These are phyloP conservation scores for Drosophila koepferae DNA, from an alignment of 2,888 invertebrate genomes.

Conservation along the genomic window DNA sequence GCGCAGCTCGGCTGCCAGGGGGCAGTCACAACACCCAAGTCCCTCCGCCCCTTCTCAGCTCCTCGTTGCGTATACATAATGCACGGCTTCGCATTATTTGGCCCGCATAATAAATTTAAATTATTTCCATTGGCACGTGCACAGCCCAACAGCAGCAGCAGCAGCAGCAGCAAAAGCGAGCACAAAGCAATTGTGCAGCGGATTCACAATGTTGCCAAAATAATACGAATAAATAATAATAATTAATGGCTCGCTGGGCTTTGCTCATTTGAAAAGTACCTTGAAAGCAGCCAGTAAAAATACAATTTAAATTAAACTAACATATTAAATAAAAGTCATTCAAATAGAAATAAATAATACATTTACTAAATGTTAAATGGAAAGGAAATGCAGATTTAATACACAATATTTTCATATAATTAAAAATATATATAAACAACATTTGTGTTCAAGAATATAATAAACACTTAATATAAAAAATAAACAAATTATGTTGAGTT, in stretches of 20 bases:
- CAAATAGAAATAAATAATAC: background rate
- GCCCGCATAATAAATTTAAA: constrained; percentile 54
- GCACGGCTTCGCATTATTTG: constrained; percentile 29
- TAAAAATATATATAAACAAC: too few relatives aligned
- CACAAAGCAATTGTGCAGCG: constrained; percentile 16
- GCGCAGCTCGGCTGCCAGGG: background rate
- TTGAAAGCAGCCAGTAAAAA: background rate
- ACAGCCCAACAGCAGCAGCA: background rate
- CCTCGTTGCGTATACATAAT: constrained; percentile 55
- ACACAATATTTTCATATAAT: too few relatives aligned
- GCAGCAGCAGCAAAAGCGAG: background rate
- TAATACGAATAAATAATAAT: constrained; percentile 16
- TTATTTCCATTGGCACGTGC: constrained; percentile 54
- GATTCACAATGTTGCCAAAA: constrained; percentile 18
- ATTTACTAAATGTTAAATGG: background rate
- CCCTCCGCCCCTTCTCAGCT: background rate
- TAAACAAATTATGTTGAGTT: too few relatives aligned
- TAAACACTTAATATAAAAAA: too few relatives aligned
- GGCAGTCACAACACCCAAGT: background rate
- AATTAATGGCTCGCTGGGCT: background rate
- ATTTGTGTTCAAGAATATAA: too few relatives aligned
- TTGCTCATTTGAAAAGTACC: background rate
- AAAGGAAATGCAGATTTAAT: too few relatives aligned
- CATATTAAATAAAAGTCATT: background rate
- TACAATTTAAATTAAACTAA: background rate